Conservation (phyloP, 1,140 invertebrate species). For the Drepana arcuata region DNA sequence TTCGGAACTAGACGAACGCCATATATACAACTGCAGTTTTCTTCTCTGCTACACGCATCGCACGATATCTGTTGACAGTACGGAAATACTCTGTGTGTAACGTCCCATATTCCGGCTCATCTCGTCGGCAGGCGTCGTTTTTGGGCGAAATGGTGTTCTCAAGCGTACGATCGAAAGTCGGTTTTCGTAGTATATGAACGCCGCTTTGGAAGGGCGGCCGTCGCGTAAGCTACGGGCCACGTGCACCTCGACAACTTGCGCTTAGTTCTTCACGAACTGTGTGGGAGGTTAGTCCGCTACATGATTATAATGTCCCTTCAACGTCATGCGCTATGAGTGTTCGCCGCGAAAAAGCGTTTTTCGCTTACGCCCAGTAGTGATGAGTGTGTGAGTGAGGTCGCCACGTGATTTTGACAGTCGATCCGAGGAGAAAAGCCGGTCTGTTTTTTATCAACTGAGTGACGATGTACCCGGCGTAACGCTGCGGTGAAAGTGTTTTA, state of each 20-base stretch:
- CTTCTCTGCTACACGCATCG: conserved; percentile 33
- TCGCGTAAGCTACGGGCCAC: conserved; percentile 61
- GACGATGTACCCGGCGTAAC: conserved; percentile 20
- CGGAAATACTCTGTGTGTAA: conserved; percentile 61
- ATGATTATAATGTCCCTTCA: conserved; percentile 50
- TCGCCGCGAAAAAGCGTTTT: conserved; percentile 42
- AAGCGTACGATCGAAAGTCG: conserved; percentile 39
- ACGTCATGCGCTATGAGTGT: conserved; percentile 54
- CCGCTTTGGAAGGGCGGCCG: conserved; percentile 60
- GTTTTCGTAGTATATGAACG: conserved; percentile 37
- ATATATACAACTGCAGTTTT: conserved; percentile 55
- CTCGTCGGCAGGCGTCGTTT: conserved; percentile 24
- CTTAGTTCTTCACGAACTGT: conserved; percentile 69
- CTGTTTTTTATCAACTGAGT: conserved; percentile 26
- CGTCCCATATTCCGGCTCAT: conserved; percentile 64
- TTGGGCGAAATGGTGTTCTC: conserved; percentile 41
- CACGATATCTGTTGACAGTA: conserved; percentile 46
- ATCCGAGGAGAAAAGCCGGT: conserved; percentile 32
- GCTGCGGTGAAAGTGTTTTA: conserved; percentile 33
- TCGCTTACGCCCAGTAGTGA: conserved; percentile 22
- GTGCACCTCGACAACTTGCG: conserved; percentile 64
- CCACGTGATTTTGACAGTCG: conserved; percentile 65
- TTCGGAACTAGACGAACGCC: conserved; percentile 10
- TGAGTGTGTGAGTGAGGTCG: conserved; percentile 22
- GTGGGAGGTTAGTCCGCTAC: conserved; percentile 66